These are phyloP conservation scores for Cyphomyrmex costatus DNA, from an alignment of 1,140 invertebrate species.

Conservation along the genomic window DNA sequence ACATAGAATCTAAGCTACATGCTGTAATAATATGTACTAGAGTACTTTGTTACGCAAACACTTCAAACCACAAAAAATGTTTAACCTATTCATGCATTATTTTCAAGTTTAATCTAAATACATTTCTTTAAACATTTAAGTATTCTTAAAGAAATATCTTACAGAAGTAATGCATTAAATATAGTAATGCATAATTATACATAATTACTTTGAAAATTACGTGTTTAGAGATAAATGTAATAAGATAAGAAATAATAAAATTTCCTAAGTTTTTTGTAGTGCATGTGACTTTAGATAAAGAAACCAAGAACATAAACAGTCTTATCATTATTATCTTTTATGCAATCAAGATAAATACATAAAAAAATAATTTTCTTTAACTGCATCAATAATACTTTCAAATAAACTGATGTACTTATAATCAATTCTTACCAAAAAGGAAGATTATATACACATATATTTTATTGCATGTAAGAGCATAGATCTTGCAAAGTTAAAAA, in stretches of 20 bases:
- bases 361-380: conserved; percentile 33
- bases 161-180: neutral
- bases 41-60: conserved; percentile 16
- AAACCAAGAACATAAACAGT: conserved; percentile 10
- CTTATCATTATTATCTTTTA: conserved; percentile 56
- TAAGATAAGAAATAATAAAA: conserved; percentile 10
- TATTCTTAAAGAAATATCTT: conserved; percentile 1
- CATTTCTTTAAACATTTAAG: neutral
- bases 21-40: conserved; percentile 59
- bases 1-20: conserved; percentile 26
- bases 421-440: neutral
- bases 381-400: neutral
- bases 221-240: neutral
- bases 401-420: conserved; percentile 16
- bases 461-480: neutral
- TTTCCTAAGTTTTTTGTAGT: neutral
- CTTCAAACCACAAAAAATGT: conserved; percentile 8
- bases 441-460: conserved; percentile 14
- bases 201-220: neutral
- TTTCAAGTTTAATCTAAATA: neutral
- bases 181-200: neutral
- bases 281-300: conserved; percentile 37
- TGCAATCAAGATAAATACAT: conserved; percentile 30
- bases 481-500: conserved; percentile 11
- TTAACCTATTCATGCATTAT: conserved; percentile 22